Percentiles rank a stretch among this genome's conserved stretches.
Evolutionary conservation across 1,140 invertebrate species (phyloP).

Genomic region (Leptopilina clavipes): DNA sequence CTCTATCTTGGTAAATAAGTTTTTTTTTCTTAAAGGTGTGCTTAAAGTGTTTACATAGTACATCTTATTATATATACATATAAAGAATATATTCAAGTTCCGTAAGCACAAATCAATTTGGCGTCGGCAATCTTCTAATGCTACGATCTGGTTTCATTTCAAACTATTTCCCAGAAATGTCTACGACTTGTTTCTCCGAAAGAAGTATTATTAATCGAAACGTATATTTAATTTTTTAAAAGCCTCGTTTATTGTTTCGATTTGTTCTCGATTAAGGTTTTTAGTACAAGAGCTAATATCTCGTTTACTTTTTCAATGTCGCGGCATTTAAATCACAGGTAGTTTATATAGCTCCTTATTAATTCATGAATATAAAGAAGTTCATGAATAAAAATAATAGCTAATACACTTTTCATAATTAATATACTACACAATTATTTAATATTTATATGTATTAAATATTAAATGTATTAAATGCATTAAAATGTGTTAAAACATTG

Average conservation of each 20-base stretch:
- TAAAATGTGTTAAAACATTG: too few species aligned
- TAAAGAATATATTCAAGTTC: background rate
- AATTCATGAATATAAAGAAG: too few species aligned
- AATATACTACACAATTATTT: too few species aligned
- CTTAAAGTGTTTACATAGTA: slow-evolving; percentile 1
- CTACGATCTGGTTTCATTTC: background rate
- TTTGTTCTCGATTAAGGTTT: background rate
- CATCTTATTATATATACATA: background rate
- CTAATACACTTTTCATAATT: too few species aligned
- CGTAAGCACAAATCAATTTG: background rate
- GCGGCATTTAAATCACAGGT: too few species aligned
- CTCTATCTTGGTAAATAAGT: slow-evolving; percentile 8
- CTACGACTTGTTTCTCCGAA: background rate
- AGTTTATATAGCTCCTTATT: too few species aligned
- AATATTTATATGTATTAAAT: too few species aligned
- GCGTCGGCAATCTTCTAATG: background rate
- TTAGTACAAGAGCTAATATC: background rate
- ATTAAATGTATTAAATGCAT: too few species aligned
- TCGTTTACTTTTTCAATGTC: background rate
- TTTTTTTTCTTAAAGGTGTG: background rate
- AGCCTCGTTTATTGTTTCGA: background rate
- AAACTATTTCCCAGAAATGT: slow-evolving; percentile 1
- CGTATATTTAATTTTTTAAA: background rate
- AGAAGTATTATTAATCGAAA: background rate
- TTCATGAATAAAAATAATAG: too few species aligned